Base-by-base conservation (phyloP, 1,140 invertebrate species). In the Ruditapes philippinarum region DNA sequence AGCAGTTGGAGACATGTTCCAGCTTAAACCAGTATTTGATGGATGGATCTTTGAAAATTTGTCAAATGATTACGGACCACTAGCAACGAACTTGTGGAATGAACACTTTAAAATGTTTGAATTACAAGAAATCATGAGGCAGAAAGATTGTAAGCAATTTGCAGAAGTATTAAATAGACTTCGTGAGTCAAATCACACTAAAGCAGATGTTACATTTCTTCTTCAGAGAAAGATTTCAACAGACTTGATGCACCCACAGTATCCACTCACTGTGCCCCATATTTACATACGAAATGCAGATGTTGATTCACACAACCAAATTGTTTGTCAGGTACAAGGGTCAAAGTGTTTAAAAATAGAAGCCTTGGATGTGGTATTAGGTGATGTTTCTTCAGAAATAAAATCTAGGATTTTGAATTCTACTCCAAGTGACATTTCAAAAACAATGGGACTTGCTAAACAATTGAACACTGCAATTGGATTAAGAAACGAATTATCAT, bases 171-270 rank as follows among this genome's bases (percentile, higher is more conserved):
- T 91, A 25, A 91, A 91, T 38, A 65, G 89, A 42, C 33, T 91
- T 2, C 25, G 86, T n/a, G 89, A 91, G 84, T 91, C 87, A 25
- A 89, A 89, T 42, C 89, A 92, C 14, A 90, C 89, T 45, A n/a
- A 42, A 14, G 54, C 82, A 40, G 92, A 92, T 57, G 40, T 86
- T 36, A 22, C 57, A 62, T 4, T 73, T 17, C 33, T 68, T 36
- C 9, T 42, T n/a, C 22, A 38, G 42, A 79, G 54, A 68, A 28
- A 60, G 25, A 68, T 68, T 33, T 40, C 25, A 12, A 40, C 25
- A 65, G 38, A 62, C 49, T 28, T 12, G 11, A 33, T 31, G 45
- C 49, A 19, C n/a, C 17, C 57, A n/a, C 11, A n/a, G 11, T 60
- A 60, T n/a, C 57, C 57, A 12, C 9, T 60, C 17, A n/a, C n/a